Percentiles rank a stretch among this genome's conserved stretches.
These are phyloP conservation scores for Phoeniculus purpureus DNA, from an alignment of 2,797 vertebrate species.

Conservation along the genomic window DNA sequence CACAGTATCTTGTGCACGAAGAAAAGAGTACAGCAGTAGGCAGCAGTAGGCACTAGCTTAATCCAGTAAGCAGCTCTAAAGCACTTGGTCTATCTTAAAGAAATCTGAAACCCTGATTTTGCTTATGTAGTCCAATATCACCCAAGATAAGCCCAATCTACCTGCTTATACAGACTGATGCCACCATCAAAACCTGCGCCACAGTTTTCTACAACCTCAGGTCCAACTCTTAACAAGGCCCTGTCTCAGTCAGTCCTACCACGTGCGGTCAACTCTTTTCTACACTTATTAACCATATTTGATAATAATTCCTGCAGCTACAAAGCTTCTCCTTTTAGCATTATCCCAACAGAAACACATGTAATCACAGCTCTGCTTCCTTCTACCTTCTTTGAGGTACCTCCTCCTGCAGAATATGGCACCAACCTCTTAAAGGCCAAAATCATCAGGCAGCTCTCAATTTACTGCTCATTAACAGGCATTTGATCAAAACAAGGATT, in stretches of 20 bases:
- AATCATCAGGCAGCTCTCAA: not conserved
- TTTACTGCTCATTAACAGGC: accelerated
- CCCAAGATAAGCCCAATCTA: too few relatives aligned
- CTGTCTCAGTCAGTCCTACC: not conserved
- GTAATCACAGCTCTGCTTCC: not conserved
- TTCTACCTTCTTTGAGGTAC: not conserved
- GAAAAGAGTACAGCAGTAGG: not conserved
- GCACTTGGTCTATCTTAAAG: not conserved
- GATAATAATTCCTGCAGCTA: not conserved
- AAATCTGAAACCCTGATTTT: not conserved
- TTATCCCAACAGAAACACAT: not conserved
- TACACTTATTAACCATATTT: accelerated
- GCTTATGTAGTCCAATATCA: too few relatives aligned
- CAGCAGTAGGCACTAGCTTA: not conserved
- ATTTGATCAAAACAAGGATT: not conserved
- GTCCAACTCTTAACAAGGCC: not conserved
- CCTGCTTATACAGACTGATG: not conserved
- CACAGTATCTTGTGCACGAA: not conserved
- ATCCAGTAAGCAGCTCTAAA: not conserved
- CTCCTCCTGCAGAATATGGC: not conserved
- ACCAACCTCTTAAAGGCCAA: not conserved
- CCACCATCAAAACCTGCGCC: not conserved
- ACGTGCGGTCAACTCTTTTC: accelerated
- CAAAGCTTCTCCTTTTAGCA: not conserved
- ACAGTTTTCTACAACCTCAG: not conserved